Evolutionary conservation across 2,797 vertebrate genomes (phyloP).

Genomic region (Bovichtus diacanthus): DNA sequence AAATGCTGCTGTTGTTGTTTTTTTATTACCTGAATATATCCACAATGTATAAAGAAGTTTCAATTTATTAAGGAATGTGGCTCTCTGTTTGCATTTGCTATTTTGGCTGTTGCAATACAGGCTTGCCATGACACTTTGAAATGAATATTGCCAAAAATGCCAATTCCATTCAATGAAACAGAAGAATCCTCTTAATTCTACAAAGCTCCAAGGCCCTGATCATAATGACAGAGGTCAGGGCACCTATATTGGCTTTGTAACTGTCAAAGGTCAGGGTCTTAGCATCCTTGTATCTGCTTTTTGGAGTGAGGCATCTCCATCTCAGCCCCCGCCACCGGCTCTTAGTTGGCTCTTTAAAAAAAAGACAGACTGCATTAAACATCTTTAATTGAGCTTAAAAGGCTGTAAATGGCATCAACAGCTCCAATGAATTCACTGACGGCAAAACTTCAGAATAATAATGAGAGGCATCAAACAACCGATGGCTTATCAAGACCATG

Average conservation of each 20-base stretch:
- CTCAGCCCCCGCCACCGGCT: conserved; percentile 8
- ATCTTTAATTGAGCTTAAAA: conserved; percentile 80
- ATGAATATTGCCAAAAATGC: conserved; percentile 33
- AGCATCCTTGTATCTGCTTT: conserved; percentile 3
- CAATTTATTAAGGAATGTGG: background rate
- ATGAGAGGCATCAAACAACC: conserved; percentile 63
- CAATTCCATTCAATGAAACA: conserved; percentile 36
- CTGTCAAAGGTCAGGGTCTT: conserved; percentile 30
- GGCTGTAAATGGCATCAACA: conserved; percentile 75
- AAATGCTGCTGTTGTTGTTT: conserved; percentile 12
- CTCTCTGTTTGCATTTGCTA: background rate
- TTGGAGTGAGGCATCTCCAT: conserved; percentile 19
- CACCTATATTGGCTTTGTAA: background rate
- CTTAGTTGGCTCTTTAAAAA: conserved; percentile 53
- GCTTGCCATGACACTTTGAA: background rate
- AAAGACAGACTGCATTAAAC: conserved; percentile 63
- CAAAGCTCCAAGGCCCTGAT: conserved; percentile 18
- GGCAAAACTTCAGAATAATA: conserved; percentile 57
- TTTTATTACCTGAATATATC: background rate
- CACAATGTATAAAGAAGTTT: background rate
- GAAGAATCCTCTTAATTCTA: conserved; percentile 4
- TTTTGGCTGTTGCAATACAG: background rate
- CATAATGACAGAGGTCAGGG: conserved; percentile 22
- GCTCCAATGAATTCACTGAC: conserved; percentile 66
- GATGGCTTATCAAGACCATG: conserved; percentile 53